phyloP scores from a whole-genome alignment of 2,888 invertebrate genomes.

The Alsophila aescularia region DNA sequence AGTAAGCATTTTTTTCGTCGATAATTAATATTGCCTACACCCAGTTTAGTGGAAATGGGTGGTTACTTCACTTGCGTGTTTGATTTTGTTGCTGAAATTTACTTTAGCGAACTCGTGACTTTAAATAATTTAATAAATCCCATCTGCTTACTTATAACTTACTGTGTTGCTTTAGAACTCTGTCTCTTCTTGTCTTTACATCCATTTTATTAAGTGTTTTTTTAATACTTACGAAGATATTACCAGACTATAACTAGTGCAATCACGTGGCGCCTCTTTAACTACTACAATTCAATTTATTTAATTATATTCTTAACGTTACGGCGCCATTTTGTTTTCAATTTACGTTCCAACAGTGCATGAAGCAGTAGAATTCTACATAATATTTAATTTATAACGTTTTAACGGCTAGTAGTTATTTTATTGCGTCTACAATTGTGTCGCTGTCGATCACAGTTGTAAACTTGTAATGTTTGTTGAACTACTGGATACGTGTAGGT shows the following conservation, averaged over 20 bases:
- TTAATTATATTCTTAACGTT: not conserved
- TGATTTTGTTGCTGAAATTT: too few species aligned
- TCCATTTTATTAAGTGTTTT: too few species aligned
- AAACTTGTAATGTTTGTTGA: not conserved
- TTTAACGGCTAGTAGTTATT: constrained; percentile 19
- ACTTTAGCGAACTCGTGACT: too few species aligned
- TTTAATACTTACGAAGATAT: too few species aligned
- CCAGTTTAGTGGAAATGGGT: too few species aligned
- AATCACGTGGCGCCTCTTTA: not conserved
- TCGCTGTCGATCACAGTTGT: constrained; percentile 4
- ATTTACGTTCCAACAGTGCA: constrained; percentile 14
- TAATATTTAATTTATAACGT: constrained; percentile 12
- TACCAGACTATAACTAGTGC: not conserved
- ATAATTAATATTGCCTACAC: too few species aligned
- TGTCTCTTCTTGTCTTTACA: too few species aligned
- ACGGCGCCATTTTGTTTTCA: constrained; percentile 9
- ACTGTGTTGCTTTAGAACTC: too few species aligned
- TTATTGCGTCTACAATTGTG: constrained; percentile 5
- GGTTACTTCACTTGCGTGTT: too few species aligned
- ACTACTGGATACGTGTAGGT: not conserved
- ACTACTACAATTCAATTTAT: not conserved
- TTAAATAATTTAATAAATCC: too few species aligned
- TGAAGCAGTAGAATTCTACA: constrained; percentile 2
- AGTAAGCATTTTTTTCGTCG: too few species aligned
- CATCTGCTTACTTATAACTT: too few species aligned